Conservation (phyloP, 2,888 invertebrate genomes). For the Tethea ocularis region DNA sequence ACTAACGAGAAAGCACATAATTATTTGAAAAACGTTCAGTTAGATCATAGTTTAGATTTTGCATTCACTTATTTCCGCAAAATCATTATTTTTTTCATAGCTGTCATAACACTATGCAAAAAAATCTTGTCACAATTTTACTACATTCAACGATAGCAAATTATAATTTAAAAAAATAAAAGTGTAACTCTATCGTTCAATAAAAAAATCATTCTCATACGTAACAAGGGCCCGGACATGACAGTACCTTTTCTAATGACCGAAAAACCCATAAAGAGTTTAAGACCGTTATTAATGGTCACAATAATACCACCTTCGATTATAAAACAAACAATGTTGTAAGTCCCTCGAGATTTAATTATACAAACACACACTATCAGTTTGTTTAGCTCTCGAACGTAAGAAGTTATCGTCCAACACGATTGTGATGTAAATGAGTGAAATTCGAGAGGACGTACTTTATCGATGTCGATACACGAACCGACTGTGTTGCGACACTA, state of each 20-base stretch:
- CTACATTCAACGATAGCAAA: too few species aligned
- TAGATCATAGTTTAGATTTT: too few species aligned
- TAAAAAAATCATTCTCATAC: not conserved
- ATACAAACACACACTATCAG: conserved; percentile 23
- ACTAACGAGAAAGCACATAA: too few species aligned
- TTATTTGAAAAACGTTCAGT: too few species aligned
- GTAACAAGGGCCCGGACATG: not conserved
- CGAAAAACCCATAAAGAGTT: not conserved
- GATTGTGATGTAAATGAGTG: conserved; percentile 58
- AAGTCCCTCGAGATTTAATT: conserved; percentile 28
- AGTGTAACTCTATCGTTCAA: not conserved
- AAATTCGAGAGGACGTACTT: conserved; percentile 39
- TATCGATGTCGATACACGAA: conserved; percentile 27
- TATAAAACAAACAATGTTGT: conserved; percentile 42
- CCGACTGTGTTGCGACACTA: conserved; percentile 37
- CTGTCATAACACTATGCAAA: too few species aligned
- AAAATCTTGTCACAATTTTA: too few species aligned
- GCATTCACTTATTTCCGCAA: too few species aligned
- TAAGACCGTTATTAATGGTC: conserved; percentile 16
- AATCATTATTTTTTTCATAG: too few species aligned
- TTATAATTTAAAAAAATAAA: too few species aligned
- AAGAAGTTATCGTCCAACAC: conserved; percentile 25
- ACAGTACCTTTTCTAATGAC: not conserved
- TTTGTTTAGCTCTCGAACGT: conserved; percentile 51
- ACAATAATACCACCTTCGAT: conserved; percentile 20